Percentiles rank a stretch among this genome's conserved stretches.
These are phyloP conservation scores for Drosophila tristis DNA, from an alignment of 1,140 invertebrate genomes.

Conservation along the genomic window DNA sequence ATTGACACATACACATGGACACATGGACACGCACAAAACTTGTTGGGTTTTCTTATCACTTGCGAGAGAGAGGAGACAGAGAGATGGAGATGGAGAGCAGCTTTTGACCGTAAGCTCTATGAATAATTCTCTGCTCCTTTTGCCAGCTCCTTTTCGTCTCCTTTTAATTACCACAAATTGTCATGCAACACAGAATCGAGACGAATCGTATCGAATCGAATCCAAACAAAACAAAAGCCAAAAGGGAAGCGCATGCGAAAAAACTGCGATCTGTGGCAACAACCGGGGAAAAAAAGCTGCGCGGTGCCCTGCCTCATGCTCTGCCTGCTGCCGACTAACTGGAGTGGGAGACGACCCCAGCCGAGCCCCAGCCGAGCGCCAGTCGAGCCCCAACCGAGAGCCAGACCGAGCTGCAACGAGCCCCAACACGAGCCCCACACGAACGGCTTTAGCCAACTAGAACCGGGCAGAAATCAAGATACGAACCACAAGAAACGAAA, in stretches of 20 bases:
- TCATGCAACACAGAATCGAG: slow-evolving; percentile 38
- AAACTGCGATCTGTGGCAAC: slow-evolving; percentile 43
- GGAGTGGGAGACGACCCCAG: slow-evolving; percentile 18
- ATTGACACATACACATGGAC: slow-evolving; percentile 8
- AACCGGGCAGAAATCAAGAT: slow-evolving; percentile 68
- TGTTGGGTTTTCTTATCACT: slow-evolving; percentile 26
- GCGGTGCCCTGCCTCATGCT: slow-evolving; percentile 32
- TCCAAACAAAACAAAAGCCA: slow-evolving; percentile 7
- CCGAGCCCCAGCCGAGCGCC: slow-evolving; percentile 21
- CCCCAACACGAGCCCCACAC: slow-evolving; percentile 33
- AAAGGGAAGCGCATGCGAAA: slow-evolving; percentile 24
- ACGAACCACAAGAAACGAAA: slow-evolving; percentile 43
- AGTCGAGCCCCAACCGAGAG: slow-evolving; percentile 14
- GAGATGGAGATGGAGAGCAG: not conserved
- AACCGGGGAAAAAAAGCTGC: slow-evolving; percentile 48
- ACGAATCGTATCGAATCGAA: slow-evolving; percentile 19
- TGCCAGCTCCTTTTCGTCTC: slow-evolving; percentile 3
- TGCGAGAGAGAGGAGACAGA: slow-evolving; percentile 1
- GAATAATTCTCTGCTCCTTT: slow-evolving; percentile 29
- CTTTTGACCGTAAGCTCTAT: not conserved
- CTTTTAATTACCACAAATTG: slow-evolving; percentile 46
- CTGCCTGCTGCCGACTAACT: slow-evolving; percentile 49
- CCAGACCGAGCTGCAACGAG: not conserved
- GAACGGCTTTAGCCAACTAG: slow-evolving; percentile 70
- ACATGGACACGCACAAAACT: slow-evolving; percentile 7